phyloP scores from a whole-genome alignment of 2,797 vertebrate genomes.

The Sciaenops ocellatus region DNA sequence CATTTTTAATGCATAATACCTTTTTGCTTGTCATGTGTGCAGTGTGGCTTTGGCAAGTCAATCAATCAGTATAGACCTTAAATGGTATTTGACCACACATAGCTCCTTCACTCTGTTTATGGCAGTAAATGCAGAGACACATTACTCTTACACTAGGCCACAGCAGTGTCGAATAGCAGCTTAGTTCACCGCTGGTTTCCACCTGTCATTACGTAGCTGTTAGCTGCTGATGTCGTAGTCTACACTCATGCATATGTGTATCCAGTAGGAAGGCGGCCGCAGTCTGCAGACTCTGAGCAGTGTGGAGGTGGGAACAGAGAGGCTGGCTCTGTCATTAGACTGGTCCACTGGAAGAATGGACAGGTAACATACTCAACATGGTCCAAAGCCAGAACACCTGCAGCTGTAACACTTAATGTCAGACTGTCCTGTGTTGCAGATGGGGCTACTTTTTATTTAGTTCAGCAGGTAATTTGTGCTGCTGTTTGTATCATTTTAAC shows the following conservation, averaged over 20 bases:
- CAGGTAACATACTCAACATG: conserved; percentile 79
- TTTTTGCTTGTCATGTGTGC: no score
- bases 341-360: conserved; percentile 92
- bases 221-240: no score
- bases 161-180: background rate
- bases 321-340: conserved; percentile 93
- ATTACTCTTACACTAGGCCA: background rate
- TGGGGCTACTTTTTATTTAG: no score
- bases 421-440: background rate
- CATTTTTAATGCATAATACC: no score
- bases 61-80: background rate
- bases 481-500: no score
- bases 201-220: background rate
- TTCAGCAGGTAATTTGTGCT: no score
- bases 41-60: no score
- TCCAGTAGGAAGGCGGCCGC: conserved; percentile 87
- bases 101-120: background rate
- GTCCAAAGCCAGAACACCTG: background rate
- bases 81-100: background rate
- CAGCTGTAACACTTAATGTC: background rate
- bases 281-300: conserved; percentile 82
- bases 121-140: background rate
- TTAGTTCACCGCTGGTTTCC: background rate
- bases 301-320: conserved; percentile 82
- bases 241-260: conserved; percentile 69